Evolutionary conservation across 2,113 vertebrate genomes (phyloP), one percentile per base, ranked within the genome.

Genomic region (Rhea pennata): DNA sequence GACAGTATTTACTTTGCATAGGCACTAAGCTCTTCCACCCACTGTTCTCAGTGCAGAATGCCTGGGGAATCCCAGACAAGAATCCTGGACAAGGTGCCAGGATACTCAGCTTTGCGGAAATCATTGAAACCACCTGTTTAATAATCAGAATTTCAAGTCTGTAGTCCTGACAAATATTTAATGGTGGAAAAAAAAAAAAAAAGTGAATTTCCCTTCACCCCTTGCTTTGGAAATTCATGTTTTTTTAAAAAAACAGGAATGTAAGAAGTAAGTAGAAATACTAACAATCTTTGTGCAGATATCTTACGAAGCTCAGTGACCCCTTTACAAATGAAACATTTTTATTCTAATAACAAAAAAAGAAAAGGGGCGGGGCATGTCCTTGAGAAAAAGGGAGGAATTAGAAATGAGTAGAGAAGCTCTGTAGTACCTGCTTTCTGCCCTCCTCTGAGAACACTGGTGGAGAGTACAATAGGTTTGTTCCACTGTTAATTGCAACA

Each of bases 191-290:
- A 64, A 33, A 65, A 1, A 65, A 23, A 72, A 1, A 4, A 0
- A 0, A 13, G 21, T 26, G 6, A 29, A 11, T 83, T 65, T 40
- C 11, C 6, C 66, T 20, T 3, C 2, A 51, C 29, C 1, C 1
- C 12, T 0, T 0, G 4, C 3, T 59, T 71, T 67, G 10, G 10
- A 85, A 76, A 76, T 3, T 39, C 3, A 10, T 1, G 0, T 10
- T 79, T 86, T 21, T 1, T 36, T 36, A 36, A 33, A 61, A 71
- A 81, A 62, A 13, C 6, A 15, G 69, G 42, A 10, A 72, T 69
- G 7, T 13, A 67, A 64, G n/a, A 40, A 74, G 17, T 10, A 78
- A 33, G 9, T 5, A 71, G 20, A 88, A 64, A 19, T 59, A 31
- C 42, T 59, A 48, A 24, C 0, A 1, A 12, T 33, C 15, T 81